Base-by-base conservation (phyloP, 2,113 vertebrate genomes). In the Myrmophylax atrothorax region DNA sequence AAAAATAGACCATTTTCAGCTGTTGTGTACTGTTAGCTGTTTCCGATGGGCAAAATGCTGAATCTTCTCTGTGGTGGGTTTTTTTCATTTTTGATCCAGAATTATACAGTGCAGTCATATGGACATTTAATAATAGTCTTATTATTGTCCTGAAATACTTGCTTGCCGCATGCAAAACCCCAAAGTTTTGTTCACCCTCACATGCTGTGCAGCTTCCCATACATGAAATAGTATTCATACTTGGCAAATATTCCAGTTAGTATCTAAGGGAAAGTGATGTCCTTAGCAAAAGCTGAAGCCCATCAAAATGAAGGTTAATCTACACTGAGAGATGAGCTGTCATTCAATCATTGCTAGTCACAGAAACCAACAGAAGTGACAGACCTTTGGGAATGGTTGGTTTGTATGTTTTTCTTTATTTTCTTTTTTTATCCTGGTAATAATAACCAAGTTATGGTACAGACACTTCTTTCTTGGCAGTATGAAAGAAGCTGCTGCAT, bases 1-100 rank as follows among this genome's bases (percentile, higher is more conserved):
- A 95, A 96, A 97, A 96, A 97, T 95, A 97, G 92, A 83, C 18
- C 59, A 72, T 91, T 89, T 91, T 90, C 91, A 92, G 85, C 89
- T 95, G 82, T 77, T 91, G 72, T 94, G 73, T 95, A 74, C 59
- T 87, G 82, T 66, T 88, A 74, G 68, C 63, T 95, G 68, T 82
- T 97, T 97, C 93, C 10, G 22, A 87, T 31, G 29, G 94, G 76
- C 64, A 89, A 96, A 93, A 73, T 46, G 93, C 91, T 93, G 93
- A 96, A 89, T 87, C 29, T 85, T 87, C 90, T 96, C 63, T 84
- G 60, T 69, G 67, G 14, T 23, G 31, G 14, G 2, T 3, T 1
- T 63, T 85, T 89, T 83, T 76, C 6, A 74, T 89, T 93, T 91
- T 73, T 50, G 31, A 89, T 94, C 56, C n/a, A 87, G 88, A 96